These are phyloP conservation scores for Hemibagrus guttatus DNA, from an alignment of 2,797 vertebrate genomes.

Conservation along the genomic window DNA sequence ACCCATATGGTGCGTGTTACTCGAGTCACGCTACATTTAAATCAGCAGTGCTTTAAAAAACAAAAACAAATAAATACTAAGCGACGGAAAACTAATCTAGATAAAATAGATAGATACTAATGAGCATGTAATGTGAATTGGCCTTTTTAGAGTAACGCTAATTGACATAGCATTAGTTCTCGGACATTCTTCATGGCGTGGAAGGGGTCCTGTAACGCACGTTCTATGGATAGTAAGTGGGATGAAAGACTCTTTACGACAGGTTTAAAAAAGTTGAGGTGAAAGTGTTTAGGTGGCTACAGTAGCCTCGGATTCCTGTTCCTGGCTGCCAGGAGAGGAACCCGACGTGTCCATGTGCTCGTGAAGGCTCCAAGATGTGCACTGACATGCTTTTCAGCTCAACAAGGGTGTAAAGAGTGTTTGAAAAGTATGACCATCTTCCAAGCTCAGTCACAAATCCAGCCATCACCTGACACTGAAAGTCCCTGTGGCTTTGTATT, in stretches of 20 bases:
- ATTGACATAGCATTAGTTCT: background rate
- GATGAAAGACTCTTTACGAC: too few species aligned
- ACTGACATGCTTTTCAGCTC: background rate
- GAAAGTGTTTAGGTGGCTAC: background rate
- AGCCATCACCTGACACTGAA: background rate
- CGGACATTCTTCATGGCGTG: too few species aligned
- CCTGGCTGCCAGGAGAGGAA: background rate
- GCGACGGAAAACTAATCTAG: background rate
- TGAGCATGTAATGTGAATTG: background rate
- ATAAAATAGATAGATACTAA: background rate
- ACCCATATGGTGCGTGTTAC: background rate
- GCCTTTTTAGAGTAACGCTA: background rate
- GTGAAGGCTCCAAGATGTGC: background rate
- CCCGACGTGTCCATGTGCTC: background rate
- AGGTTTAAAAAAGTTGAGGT: background rate
- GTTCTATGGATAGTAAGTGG: too few species aligned
- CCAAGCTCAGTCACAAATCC: background rate
- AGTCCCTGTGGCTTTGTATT: background rate
- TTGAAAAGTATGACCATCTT: too few species aligned
- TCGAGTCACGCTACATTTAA: background rate
- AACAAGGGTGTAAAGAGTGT: background rate
- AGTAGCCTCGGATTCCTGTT: background rate
- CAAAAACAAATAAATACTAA: background rate
- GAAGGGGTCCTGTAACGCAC: background rate
- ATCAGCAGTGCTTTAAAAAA: background rate